phyloP scores from a whole-genome alignment of 2,888 invertebrate species.

The Antheraea assamensis region DNA sequence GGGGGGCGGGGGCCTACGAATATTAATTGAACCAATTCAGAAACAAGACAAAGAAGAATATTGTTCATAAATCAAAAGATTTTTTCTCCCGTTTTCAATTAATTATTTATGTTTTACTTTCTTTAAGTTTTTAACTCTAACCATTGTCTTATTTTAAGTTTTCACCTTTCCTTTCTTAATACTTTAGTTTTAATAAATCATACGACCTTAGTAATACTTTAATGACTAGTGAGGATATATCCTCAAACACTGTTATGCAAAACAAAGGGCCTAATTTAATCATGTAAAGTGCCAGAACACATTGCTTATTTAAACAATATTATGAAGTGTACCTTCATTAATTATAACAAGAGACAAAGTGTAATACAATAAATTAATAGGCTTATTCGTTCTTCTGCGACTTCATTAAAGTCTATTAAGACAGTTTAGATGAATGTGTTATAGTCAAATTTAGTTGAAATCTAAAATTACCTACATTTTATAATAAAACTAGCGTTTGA shows the following conservation, averaged over 20 bases:
- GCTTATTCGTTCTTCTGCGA: too few relatives aligned
- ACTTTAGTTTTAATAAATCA: background rate
- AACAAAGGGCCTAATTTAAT: background rate
- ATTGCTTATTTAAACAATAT: background rate
- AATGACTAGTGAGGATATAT: background rate
- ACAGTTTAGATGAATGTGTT: too few relatives aligned
- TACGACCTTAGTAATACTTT: background rate
- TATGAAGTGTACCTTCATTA: too few relatives aligned
- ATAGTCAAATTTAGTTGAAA: too few relatives aligned
- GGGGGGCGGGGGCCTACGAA: constrained; percentile 7
- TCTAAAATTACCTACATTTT: too few relatives aligned
- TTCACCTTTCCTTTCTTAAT: background rate
- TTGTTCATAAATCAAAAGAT: constrained; percentile 9
- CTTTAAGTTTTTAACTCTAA: background rate
- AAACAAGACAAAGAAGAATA: constrained; percentile 8
- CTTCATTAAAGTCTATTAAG: too few relatives aligned
- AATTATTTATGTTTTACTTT: constrained; percentile 11
- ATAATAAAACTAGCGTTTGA: too few relatives aligned
- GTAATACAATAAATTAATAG: too few relatives aligned
- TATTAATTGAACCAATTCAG: constrained; percentile 20
- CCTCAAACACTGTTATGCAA: background rate
- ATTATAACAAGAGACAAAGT: too few relatives aligned
- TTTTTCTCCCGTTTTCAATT: background rate
- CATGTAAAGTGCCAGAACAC: background rate
- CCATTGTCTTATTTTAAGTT: background rate